Conservation (phyloP, 2,113 vertebrate species). For the Muntiacus muntjak region DNA sequence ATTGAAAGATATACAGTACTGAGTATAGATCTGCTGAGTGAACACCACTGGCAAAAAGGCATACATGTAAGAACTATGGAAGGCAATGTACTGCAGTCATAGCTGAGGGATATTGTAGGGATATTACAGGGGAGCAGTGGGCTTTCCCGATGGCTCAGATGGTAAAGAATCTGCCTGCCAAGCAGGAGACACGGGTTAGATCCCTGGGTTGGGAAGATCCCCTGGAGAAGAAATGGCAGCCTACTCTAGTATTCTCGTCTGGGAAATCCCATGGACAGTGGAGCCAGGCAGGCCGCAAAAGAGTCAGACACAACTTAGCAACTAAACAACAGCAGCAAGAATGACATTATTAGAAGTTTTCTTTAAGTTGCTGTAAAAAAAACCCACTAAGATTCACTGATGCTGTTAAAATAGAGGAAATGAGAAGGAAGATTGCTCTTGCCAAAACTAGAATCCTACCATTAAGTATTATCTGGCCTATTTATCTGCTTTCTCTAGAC, state of each 20-base stretch:
- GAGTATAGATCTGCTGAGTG: not conserved
- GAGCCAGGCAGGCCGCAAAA: not conserved
- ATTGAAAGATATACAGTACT: not conserved
- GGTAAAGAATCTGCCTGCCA: not conserved
- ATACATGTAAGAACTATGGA: not conserved
- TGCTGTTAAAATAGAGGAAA: not conserved
- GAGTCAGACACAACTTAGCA: not conserved
- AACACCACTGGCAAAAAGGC: not conserved
- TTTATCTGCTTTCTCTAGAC: not conserved
- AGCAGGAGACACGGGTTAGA: not conserved
- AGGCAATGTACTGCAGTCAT: not conserved
- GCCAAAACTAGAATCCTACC: not conserved
- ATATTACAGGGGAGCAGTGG: not conserved
- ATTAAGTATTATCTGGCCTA: not conserved
- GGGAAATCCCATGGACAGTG: not conserved
- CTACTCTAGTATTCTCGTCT: not conserved
- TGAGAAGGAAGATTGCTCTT: slow-evolving; percentile 27
- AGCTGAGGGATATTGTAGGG: not conserved
- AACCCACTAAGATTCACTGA: not conserved
- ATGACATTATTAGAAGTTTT: not conserved
- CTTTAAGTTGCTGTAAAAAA: slow-evolving; percentile 3
- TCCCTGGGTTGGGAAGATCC: not conserved
- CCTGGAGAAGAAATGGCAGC: not conserved
- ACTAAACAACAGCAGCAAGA: not conserved
- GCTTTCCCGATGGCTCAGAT: not conserved